These are phyloP conservation scores for Caenorhabditis wallacei DNA, from an alignment of 2,888 invertebrate genomes.

Conservation along the genomic window DNA sequence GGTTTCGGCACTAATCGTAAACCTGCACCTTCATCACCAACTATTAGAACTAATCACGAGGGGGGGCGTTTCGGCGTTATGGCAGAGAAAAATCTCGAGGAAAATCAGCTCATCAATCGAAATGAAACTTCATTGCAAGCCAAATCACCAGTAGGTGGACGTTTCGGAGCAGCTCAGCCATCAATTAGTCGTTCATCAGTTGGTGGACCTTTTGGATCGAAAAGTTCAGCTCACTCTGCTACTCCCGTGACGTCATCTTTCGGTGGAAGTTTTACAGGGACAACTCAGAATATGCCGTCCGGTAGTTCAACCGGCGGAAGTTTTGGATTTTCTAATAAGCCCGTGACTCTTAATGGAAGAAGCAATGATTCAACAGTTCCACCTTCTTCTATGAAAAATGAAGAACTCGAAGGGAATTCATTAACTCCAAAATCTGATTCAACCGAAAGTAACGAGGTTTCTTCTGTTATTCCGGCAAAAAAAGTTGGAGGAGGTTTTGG, in stretches of 20 bases:
- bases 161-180: constrained; percentile 34
- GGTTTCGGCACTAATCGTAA: constrained; percentile 46
- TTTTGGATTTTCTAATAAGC: constrained; percentile 1
- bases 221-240: neutral
- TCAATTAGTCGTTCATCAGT: constrained; percentile 10
- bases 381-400: neutral
- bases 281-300: neutral
- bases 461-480: neutral
- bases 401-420: neutral
- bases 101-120: neutral
- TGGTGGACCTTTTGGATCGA: constrained; percentile 29
- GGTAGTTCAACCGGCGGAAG: constrained; percentile 6
- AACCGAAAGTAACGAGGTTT: neutral
- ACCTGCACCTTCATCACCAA: constrained; percentile 9
- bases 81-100: neutral
- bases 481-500: constrained; percentile 12
- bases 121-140: neutral
- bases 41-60: constrained; percentile 51
- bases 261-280: neutral
- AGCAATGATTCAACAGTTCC: neutral
- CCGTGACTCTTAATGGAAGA: neutral
- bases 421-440: neutral
- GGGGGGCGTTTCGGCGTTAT: constrained; percentile 49
- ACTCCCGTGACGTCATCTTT: neutral
- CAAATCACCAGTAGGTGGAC: constrained; percentile 7